Evolutionary conservation across 2,888 invertebrate genomes (phyloP).

Genomic region (Platycnemis pennipes): DNA sequence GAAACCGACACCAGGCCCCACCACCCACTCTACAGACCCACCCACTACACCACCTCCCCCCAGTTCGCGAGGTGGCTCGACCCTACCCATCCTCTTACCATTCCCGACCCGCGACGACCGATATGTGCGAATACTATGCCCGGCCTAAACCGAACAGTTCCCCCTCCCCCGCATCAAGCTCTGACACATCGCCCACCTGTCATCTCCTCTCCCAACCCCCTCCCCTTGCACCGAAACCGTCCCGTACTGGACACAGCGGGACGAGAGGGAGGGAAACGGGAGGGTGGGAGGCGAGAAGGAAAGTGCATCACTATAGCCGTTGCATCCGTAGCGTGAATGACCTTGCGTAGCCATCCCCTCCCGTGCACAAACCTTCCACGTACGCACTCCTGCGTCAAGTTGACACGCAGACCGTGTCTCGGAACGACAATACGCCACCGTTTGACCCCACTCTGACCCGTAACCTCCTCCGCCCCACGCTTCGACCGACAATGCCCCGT

Average conservation of each 20-base stretch:
- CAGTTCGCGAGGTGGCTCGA: background rate
- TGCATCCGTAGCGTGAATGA: constrained; percentile 37
- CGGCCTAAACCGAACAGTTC: background rate
- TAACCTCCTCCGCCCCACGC: background rate
- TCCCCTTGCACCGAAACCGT: background rate
- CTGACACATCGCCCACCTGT: background rate
- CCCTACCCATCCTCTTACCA: background rate
- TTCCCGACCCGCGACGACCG: background rate
- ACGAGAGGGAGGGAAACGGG: background rate
- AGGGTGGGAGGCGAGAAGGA: background rate
- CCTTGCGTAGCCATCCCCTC: background rate
- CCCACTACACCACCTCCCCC: background rate
- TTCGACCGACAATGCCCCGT: no score
- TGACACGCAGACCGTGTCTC: background rate
- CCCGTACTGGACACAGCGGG: background rate
- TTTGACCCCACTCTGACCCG: no score
- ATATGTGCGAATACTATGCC: constrained; percentile 16
- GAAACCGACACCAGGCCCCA: background rate
- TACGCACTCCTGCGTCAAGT: background rate
- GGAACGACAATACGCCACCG: background rate
- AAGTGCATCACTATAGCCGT: constrained; percentile 49
- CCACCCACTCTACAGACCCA: background rate
- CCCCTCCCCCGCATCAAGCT: background rate
- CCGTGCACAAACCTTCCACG: background rate
- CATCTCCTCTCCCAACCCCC: background rate